Evolutionary conservation across 2,888 invertebrate species (phyloP), one percentile per base, ranked within the genome.

Genomic region (Lasioglossum vierecki): DNA sequence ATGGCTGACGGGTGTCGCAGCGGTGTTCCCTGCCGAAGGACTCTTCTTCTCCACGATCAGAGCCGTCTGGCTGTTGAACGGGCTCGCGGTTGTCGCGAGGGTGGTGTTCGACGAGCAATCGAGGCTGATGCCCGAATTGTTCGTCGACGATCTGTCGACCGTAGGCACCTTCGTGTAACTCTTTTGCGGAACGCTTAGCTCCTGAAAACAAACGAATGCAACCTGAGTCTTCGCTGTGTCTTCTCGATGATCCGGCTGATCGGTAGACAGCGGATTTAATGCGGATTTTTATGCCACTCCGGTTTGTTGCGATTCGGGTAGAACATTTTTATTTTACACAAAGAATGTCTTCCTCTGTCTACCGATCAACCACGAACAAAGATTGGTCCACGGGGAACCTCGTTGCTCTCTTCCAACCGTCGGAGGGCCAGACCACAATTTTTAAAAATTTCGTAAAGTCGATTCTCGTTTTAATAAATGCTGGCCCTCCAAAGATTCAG

Each of bases 51-150:
- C 92, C 8, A 87, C 80, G 70, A 93, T 88, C 8, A 95, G 87
- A 2, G 94, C 91, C 15, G 93, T 92, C 41, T 95, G 95, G 82
- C 95, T 95, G 92, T 94, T 94, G 93, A 95, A 95, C 9, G 94
- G 94, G 66, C 95, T 95, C 39, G 92, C 92, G 87, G 93, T 95
- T 49, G 94, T 94, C 76, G 91, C 90, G 68, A 95, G 92, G 53
- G 95, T 95, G 5, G 93, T 83, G 74, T 93, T 95, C 41, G 95
- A 95, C 46, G 95, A 92, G 82, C 95, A 95, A 77, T 95, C 95
- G 81, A 93, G 90, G 63, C 87, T 92, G 80, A 94, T 84, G 57
- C 82, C 92, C 76, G 93, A 93, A 78, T 87, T 91, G 82, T 91
- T 88, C 83, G 91, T 72, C 82, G 92, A 87, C 39, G 92, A 83